Conservation (phyloP, 23 tunicate genomes). For the Trididemnum clinides region DNA sequence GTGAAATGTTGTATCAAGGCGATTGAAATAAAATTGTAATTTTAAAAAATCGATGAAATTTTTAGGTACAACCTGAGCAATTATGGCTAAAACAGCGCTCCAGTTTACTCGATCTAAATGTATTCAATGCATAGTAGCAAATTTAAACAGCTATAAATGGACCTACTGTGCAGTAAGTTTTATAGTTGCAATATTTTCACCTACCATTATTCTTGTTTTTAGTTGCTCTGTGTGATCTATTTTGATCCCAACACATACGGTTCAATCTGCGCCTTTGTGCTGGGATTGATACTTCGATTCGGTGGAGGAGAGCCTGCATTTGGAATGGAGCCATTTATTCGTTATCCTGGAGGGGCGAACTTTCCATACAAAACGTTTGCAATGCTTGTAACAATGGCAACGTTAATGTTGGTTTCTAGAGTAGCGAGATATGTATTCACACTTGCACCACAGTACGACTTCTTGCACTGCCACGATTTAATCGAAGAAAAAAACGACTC, state of each 20-base stretch:
- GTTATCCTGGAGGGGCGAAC: conserved; percentile 69
- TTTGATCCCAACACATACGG: conserved; percentile 90
- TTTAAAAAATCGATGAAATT: too few relatives aligned
- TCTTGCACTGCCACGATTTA: too few relatives aligned
- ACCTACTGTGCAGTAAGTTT: too few relatives aligned
- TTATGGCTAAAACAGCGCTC: too few relatives aligned
- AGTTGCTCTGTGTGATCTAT: conserved; percentile 67
- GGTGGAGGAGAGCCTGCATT: conserved; percentile 82
- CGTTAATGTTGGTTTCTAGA: conserved; percentile 45
- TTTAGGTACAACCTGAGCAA: too few relatives aligned
- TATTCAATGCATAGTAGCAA: too few relatives aligned
- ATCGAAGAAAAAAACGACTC: too few relatives aligned
- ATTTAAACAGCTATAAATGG: too few relatives aligned
- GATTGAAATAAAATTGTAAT: too few relatives aligned
- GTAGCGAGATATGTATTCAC: conserved; percentile 17
- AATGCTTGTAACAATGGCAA: conserved; percentile 47
- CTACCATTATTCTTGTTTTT: not conserved
- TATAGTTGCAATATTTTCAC: not conserved
- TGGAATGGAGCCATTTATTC: conserved; percentile 57
- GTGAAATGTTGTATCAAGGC: too few relatives aligned
- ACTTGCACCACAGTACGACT: conserved; percentile 52
- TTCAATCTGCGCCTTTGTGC: conserved; percentile 56
- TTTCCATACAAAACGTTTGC: conserved; percentile 83
- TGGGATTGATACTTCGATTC: conserved; percentile 64
- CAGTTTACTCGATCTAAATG: too few relatives aligned